Percentiles rank a stretch among this genome's conserved stretches.
phyloP scores from a whole-genome alignment of 2,888 invertebrate genomes.

The Odontothrips loti region DNA sequence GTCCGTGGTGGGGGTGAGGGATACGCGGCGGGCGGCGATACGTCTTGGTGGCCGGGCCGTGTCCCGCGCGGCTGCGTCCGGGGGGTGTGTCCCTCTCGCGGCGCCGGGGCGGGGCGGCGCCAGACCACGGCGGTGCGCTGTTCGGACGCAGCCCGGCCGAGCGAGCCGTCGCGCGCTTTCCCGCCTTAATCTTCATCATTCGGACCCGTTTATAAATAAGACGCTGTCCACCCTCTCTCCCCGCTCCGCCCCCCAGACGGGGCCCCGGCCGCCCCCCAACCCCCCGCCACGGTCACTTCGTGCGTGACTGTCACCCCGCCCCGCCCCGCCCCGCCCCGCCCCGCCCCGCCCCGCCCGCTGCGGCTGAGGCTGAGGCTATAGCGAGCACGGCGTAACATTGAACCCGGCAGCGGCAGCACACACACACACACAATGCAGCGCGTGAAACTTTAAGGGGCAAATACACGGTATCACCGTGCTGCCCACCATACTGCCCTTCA shows the following conservation, averaged over 20 bases:
- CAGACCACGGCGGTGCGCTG: no score
- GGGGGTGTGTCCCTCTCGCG: no score
- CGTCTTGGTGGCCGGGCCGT: background rate
- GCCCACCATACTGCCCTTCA: background rate
- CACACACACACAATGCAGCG: background rate
- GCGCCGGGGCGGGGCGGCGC: no score
- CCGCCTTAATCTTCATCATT: constrained; percentile 26
- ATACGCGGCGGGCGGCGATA: background rate
- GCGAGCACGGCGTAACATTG: no score
- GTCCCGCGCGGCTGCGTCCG: no score
- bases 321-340: background rate
- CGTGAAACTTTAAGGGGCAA: no score
- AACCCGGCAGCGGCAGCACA: background rate
- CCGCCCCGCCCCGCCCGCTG: background rate
- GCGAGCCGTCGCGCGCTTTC: background rate
- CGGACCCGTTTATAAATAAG: constrained; percentile 22
- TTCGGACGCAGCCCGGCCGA: background rate
- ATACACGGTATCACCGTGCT: no score
- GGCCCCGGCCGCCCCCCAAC: background rate
- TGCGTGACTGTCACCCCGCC: background rate
- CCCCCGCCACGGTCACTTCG: background rate
- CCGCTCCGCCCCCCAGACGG: background rate
- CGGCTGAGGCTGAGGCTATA: background rate
- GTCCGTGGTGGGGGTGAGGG: background rate
- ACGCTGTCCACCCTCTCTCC: background rate